Evolutionary conservation across 1,140 invertebrate genomes (phyloP).

Genomic region (Elysia chlorotica): DNA sequence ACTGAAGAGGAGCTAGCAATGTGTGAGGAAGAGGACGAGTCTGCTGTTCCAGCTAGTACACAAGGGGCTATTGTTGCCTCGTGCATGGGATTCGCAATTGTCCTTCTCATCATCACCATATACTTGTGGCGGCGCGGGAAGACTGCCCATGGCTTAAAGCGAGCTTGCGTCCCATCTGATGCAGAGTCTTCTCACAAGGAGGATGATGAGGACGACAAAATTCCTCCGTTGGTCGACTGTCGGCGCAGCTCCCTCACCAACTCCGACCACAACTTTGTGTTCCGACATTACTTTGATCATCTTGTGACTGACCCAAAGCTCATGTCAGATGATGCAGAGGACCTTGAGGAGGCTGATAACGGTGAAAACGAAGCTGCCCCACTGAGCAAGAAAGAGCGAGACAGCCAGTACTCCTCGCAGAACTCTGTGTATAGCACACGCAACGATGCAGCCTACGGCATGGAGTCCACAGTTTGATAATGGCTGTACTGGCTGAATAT

Average conservation of each 20-base stretch:
- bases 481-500: too few species aligned
- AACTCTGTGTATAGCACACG: conserved; percentile 29
- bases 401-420: conserved; percentile 35
- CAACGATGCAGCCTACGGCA: conserved; percentile 22
- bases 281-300: conserved; percentile 44
- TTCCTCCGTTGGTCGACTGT: conserved; percentile 29
- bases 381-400: conserved; percentile 9
- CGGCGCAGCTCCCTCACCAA: conserved; percentile 43
- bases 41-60: conserved; percentile 21
- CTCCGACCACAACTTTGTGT: conserved; percentile 48
- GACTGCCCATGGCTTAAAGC: conserved; percentile 24
- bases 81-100: conserved; percentile 25
- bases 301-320: conserved; percentile 34
- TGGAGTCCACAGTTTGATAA: conserved; percentile 35
- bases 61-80: conserved; percentile 33
- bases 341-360: background rate
- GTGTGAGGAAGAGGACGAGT: conserved; percentile 9
- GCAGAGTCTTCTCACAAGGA: conserved; percentile 12
- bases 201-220: conserved; percentile 24
- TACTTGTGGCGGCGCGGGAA: conserved; percentile 27
- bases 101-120: conserved; percentile 27
- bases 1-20: conserved; percentile 23
- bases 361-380: conserved; percentile 11
- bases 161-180: conserved; percentile 17
- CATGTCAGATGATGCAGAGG: conserved; percentile 4